Base-by-base conservation (phyloP, 2,888 invertebrate genomes). In the Ophonus ardosiacus region DNA sequence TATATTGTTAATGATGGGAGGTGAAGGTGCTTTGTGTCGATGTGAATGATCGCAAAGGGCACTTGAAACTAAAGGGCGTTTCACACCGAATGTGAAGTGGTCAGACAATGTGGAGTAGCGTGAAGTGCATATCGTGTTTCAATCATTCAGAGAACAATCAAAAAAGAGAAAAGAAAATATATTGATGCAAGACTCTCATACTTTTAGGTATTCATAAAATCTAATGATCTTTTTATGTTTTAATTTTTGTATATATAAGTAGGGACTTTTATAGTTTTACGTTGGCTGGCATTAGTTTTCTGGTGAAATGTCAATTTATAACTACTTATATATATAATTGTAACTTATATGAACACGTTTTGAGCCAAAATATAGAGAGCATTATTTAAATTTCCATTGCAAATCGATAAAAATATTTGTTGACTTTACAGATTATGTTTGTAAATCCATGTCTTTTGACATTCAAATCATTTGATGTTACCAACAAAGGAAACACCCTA, bases 1-100 rank as follows among this genome's bases (percentile, higher is more conserved):
- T n/a, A 80, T 80, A 80, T 80, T 80, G 80, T 80, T 80, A 80
- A 80, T 80, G 80, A 80, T 63, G 80, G 40, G 63, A 15, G 17
- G 40, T 61, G 40, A 40, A 15, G 17, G 40, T 61, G 61, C 63
- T 63, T 79, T 40, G 59, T 80, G 61, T 80, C 80, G 80, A 80
- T 80, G 80, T 51, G 43, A 31, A 31, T 31, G 43, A 24, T 57
- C 18, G 78, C 57, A 17, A 43, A 80, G 59, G 40, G 80, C 40
- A 0, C 80, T 80, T 63, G 18, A 74, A 40, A 18, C 43, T 43
- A 43, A 74, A 74, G 71, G 43, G 71, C 43, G 71, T 40, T 74
- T 74, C 71, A 74, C 10, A 43, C 18, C 71, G 51, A 43, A 74
- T 43, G 71, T 68, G 38, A 38, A 68, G 68, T 68, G 68, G 38